Evolutionary conservation across 2,888 invertebrate genomes (phyloP), one percentile per base, ranked within the genome.

Genomic region (Torymus auratus): DNA sequence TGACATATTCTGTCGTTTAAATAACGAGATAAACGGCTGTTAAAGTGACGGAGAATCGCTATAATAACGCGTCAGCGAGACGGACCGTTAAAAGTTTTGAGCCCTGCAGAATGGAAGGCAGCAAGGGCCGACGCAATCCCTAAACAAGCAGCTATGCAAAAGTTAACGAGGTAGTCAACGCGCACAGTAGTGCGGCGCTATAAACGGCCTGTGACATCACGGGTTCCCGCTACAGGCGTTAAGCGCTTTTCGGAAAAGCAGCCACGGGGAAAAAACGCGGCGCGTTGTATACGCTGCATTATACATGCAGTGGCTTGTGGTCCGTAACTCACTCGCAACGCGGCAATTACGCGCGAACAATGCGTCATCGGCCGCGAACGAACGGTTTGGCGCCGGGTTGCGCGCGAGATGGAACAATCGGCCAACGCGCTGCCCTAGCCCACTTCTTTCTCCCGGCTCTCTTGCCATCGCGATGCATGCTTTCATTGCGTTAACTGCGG

Each of bases 321-420:
- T 68, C 71, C 72, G 65, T 73, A 72, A 72, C 56, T 73, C 73
- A 69, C 60, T 12, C 23, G 64, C 13, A 60, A 68, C 58, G n/a
- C 20, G 50, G 73, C 62, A 79, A 79, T 73, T 73, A 62, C 20
- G 20, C 14, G 15, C 5, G 41, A 50, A 72, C 58, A 71, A 78
- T 71, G 76, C 69, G 69, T 58, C 70, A 70, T 77, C 56, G 62
- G 11, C 55, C 23, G 52, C 28, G 71, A 41, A 41, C 41, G 65
- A 67, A 78, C 60, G 60, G 41, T 72, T 78, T 72, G 71, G 78
- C 78, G 71, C 78, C 78, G 71, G 14, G 58, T 53, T 10, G 41
- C 41, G 41, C 41, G 41, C 41, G 41, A 41, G 41, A 41, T 41
- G 41, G 41, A 41, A 41, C 41, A 41, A 41, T 41, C 41, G 41